A percentile compares a stretch with the other conserved stretches of the same genome.
Evolutionary conservation across 1,140 invertebrate genomes (phyloP).

Genomic region (Lineus longissimus): DNA sequence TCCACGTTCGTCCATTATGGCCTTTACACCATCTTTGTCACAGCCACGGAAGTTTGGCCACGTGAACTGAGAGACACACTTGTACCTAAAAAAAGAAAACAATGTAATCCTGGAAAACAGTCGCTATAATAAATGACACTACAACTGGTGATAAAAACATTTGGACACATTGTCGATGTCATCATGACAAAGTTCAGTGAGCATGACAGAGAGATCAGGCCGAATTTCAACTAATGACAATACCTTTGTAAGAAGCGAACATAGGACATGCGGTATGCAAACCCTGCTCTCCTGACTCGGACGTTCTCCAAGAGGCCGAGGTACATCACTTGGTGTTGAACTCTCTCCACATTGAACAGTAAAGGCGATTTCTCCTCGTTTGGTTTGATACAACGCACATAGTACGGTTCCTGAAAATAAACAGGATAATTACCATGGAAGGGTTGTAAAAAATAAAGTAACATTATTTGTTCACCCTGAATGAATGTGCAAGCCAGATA

Average conservation of each 20-base stretch:
- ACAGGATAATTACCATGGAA: constrained; percentile 5
- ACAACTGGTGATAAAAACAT: too few species aligned
- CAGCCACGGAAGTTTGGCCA: constrained; percentile 87
- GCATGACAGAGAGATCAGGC: too few species aligned
- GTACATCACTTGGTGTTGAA: constrained; percentile 79
- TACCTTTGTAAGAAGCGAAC: constrained; percentile 77
- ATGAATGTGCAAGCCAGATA: too few species aligned
- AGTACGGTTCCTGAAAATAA: constrained; percentile 73
- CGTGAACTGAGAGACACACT: constrained; percentile 89
- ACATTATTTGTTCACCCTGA: too few species aligned
- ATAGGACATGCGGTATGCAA: constrained; percentile 86
- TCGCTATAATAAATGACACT: too few species aligned
- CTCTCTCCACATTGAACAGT: constrained; percentile 71
- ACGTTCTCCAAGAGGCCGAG: constrained; percentile 90
- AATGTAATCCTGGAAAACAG: neutral
- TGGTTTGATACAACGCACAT: constrained; percentile 92
- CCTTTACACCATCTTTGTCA: constrained; percentile 76
- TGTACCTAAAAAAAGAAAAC: constrained; percentile 68
- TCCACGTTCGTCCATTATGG: constrained; percentile 75
- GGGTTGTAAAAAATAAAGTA: neutral
- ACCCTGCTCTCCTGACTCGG: constrained; percentile 86
- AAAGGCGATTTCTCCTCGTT: constrained; percentile 86
- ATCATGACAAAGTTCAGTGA: too few species aligned
- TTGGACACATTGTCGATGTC: too few species aligned
- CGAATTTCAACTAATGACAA: too few species aligned